Evolutionary conservation across 2,888 invertebrate genomes (phyloP), one percentile per base, ranked within the genome.

Genomic region (Phortica magna): DNA sequence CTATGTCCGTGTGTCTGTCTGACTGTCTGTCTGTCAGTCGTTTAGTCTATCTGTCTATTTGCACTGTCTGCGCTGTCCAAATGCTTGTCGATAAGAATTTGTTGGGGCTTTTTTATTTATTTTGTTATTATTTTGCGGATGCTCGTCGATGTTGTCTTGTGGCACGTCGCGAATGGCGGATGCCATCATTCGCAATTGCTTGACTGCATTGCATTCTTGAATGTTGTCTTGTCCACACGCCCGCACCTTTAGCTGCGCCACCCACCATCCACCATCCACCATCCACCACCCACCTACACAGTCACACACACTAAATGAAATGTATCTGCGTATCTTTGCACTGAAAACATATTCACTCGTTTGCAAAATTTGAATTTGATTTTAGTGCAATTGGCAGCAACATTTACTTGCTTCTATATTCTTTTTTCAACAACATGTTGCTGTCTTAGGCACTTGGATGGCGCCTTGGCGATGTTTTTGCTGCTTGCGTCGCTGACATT

Each of bases 361-460:
- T 84, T 82, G 85, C 79, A 78, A 88, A 86, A 86, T 86, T 86
- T 86, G 86, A 86, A 86, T 86, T 88, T 86, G 86, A 88, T 84
- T 86, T 87, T 81, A 39, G 31, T 39, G 57, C 71, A 57, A 55
- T 31, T 31, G 31, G 31, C 31, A 31, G 31, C 31, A 31, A 31
- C 31, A 31, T 31, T 31, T 31, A 31, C 5, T 31, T 31, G 31
- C 31, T 31, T 31, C 31, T 31, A 31, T 31, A 31, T 31, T 31
- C 5, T 31, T 31, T 31, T 31, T 31, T 31, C 31, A 31, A 31
- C 31, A 31, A 31, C 31, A 31, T 31, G 31, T 31, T 31, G 31
- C 31, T 31, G 31, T 4, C 31, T 31, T 2, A 31, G 31, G 5
- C 31, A 4, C 31, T 31, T 31, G 31, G 3, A 31, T 31, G 31